Base-by-base conservation (phyloP, 2,888 invertebrate genomes). In the Blastobasis adustella region DNA sequence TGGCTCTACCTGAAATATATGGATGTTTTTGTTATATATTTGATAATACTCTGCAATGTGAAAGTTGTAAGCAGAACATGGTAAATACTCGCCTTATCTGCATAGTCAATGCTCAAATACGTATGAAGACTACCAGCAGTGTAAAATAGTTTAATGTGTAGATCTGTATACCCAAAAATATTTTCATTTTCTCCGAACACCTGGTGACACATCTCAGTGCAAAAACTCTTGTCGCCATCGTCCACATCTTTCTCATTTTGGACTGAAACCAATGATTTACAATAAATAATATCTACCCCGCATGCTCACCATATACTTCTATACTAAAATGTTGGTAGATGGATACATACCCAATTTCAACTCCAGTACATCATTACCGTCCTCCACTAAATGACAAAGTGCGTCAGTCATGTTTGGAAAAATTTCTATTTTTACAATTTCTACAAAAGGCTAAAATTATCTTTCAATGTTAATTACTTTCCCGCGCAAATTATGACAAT, bases 161-260 rank as follows among this genome's bases (percentile, higher is more conserved):
- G 83, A 67, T 96, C 94, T 69, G 94, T 93, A 75, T 97, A 99
- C 4, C 98, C 99, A 88, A 97, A 98, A 75, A 99, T 97, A 56
- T 92, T 94, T 84, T 99, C 99, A 67, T 92, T 93, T 61, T 96
- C 95, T 5, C 96, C 97, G 79, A 97, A 98, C 53, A 98, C 93
- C 82, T 98, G 98, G 88, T 98, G 96, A 49, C 96, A 95, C 95
- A 97, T 96, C 52, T 93, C 93, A 0, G 97, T 96, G 42, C 91
- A 88, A 71, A 97, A 97, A 41, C 87, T 83, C 6, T 83, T 76
- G 1, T 87, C 82, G 40, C 92, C 91, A 76, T 94, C 90, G 55
- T 92, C 90, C 41, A 95, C 74, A 74, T 95, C 95, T 42, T 90
- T 78, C 36, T 84, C 77, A 54, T 82, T 79, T 49, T 93, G 90